These are phyloP conservation scores for Passer montanus DNA, from an alignment of 2,113 vertebrate species.

Conservation along the genomic window DNA sequence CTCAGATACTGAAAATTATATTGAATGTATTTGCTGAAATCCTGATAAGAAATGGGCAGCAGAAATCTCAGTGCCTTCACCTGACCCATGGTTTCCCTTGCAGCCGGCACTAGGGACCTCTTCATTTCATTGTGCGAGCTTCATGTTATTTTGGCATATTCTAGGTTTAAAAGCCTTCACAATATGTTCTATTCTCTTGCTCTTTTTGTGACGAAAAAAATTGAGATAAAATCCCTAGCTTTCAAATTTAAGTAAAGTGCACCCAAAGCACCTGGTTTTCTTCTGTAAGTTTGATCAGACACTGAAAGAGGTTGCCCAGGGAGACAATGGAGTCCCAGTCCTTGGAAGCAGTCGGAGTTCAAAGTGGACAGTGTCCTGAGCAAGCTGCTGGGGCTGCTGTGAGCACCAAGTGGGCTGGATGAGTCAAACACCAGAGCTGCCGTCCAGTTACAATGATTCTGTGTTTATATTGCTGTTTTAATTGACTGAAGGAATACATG, in stretches of 20 bases:
- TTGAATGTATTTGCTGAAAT: background rate
- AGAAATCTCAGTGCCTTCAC: background rate
- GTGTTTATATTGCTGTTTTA: background rate
- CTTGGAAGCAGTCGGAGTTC: background rate
- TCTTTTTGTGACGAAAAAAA: background rate
- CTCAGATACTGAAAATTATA: background rate
- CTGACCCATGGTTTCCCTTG: background rate
- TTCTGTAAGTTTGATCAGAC: background rate
- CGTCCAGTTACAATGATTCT: no score
- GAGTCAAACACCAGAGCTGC: background rate
- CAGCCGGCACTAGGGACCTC: background rate
- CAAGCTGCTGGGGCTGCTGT: background rate
- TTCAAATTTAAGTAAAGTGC: background rate
- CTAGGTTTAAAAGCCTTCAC: background rate
- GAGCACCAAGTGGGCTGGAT: accelerated
- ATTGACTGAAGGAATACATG: background rate
- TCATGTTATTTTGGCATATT: background rate
- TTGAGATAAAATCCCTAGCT: background rate
- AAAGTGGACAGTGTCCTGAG: no score
- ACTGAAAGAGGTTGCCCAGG: background rate
- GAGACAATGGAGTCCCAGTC: background rate
- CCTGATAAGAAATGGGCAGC: background rate
- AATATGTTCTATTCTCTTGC: background rate
- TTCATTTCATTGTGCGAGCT: background rate
- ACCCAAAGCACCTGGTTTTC: background rate